Evolutionary conservation across 2,888 invertebrate species (phyloP).

Genomic region (Liposcelis brunnea): DNA sequence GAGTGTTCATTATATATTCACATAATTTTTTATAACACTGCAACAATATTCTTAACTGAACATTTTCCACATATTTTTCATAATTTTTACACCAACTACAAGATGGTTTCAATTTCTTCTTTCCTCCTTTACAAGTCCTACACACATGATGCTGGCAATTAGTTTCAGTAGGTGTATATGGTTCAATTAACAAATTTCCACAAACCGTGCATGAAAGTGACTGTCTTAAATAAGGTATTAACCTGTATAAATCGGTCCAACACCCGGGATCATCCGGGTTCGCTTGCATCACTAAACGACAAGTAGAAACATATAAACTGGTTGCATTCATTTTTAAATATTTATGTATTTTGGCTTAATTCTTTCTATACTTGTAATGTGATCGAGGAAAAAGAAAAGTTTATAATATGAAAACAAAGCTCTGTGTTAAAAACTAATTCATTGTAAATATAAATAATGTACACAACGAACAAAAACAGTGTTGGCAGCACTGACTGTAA

Average conservation of each 20-base stretch:
- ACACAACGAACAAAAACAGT: too few relatives aligned
- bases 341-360: constrained; percentile 10
- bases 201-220: constrained; percentile 82
- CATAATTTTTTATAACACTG: constrained; percentile 83
- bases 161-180: constrained; percentile 57
- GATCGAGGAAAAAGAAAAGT: neutral
- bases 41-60: constrained; percentile 58
- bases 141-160: constrained; percentile 84
- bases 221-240: constrained; percentile 70
- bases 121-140: constrained; percentile 63
- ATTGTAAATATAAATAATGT: too few relatives aligned
- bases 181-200: constrained; percentile 62
- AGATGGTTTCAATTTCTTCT: constrained; percentile 67
- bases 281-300: constrained; percentile 60
- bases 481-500: too few relatives aligned
- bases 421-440: too few relatives aligned
- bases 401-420: neutral
- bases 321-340: constrained; percentile 51
- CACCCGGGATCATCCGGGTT: constrained; percentile 38
- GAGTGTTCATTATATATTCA: constrained; percentile 58
- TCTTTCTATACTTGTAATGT: neutral
- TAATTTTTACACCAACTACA: constrained; percentile 77
- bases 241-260: constrained; percentile 25
- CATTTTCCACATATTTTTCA: constrained; percentile 64
- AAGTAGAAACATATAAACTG: constrained; percentile 64